Percentiles rank a stretch among this genome's conserved stretches.
These are phyloP conservation scores for Litoditis marina DNA, from an alignment of 2,888 invertebrate genomes.

Conservation along the genomic window DNA sequence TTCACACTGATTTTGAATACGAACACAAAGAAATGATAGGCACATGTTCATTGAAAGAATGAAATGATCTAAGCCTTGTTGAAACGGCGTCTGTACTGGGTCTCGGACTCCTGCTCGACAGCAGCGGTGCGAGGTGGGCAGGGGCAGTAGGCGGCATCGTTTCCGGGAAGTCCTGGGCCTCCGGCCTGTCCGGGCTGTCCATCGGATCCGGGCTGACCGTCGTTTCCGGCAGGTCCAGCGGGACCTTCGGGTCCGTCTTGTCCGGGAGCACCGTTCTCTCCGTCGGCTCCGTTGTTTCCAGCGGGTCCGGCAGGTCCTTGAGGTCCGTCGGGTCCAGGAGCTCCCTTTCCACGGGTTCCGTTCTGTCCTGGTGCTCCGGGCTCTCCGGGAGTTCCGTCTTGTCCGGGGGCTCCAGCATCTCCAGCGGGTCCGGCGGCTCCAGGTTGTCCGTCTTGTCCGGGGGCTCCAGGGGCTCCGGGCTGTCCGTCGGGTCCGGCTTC, in stretches of 20 bases:
- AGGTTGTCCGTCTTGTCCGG: slow-evolving; percentile 39
- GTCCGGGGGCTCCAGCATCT: slow-evolving; percentile 40
- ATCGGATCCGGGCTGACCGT: slow-evolving; percentile 39
- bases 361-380: slow-evolving; percentile 41
- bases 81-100: slow-evolving; percentile 39
- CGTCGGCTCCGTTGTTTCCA: slow-evolving; percentile 37
- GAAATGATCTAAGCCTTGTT: slow-evolving; percentile 28
- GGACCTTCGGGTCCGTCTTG: slow-evolving; percentile 38
- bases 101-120: slow-evolving; percentile 28
- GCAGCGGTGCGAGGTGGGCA: slow-evolving; percentile 48
- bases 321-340: slow-evolving; percentile 42
- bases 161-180: no score
- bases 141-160: slow-evolving; percentile 43
- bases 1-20: no score
- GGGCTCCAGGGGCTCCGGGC: slow-evolving; percentile 36
- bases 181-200: slow-evolving; percentile 32
- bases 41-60: no score
- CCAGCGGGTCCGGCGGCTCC: slow-evolving; percentile 40
- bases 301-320: slow-evolving; percentile 39
- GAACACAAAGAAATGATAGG: no score
- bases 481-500: slow-evolving; percentile 42
- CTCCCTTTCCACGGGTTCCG: slow-evolving; percentile 46
- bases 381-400: slow-evolving; percentile 32
- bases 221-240: slow-evolving; percentile 43
- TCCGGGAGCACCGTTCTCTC: slow-evolving; percentile 40